Percentiles rank a stretch among this genome's conserved stretches.
Evolutionary conservation across 2,797 vertebrate species (phyloP).

Genomic region (Rhincodon typus): DNA sequence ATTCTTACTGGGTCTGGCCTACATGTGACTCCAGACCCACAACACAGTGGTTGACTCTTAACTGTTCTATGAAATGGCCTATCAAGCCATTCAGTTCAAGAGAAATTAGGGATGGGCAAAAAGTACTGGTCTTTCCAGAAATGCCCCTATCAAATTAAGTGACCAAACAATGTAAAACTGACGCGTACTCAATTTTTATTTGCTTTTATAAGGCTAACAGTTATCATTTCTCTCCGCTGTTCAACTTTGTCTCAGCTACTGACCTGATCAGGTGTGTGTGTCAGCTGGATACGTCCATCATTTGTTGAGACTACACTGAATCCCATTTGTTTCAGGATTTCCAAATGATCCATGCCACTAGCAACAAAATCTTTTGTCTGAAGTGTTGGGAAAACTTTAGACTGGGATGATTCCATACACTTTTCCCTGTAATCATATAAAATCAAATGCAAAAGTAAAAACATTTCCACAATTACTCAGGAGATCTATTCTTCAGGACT

Average conservation of each 20-base stretch:
- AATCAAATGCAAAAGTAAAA: not conserved
- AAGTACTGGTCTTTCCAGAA: too few species aligned
- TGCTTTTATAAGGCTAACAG: too few species aligned
- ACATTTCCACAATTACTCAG: not conserved
- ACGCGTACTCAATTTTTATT: conserved; percentile 1
- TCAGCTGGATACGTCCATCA: conserved; percentile 47
- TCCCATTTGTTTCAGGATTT: conserved; percentile 72
- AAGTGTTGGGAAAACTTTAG: not conserved
- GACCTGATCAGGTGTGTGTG: not conserved
- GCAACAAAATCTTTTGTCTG: conserved; percentile 62
- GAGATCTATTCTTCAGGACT: not conserved
- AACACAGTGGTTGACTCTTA: too few species aligned
- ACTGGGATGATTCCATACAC: not conserved
- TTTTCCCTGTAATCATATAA: not conserved
- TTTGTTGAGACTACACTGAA: conserved; percentile 63
- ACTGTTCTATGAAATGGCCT: too few species aligned
- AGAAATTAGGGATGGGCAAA: too few species aligned
- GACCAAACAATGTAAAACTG: not conserved
- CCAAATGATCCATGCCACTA: conserved; percentile 62
- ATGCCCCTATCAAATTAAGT: too few species aligned
- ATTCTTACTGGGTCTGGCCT: too few species aligned
- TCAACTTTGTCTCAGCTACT: not conserved
- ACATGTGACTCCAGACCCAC: too few species aligned
- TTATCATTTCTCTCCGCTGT: conserved; percentile 9
- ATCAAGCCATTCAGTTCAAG: too few species aligned